These are phyloP conservation scores for Nemotelus nigrinus DNA, from an alignment of 2,888 invertebrate species.

Conservation along the genomic window DNA sequence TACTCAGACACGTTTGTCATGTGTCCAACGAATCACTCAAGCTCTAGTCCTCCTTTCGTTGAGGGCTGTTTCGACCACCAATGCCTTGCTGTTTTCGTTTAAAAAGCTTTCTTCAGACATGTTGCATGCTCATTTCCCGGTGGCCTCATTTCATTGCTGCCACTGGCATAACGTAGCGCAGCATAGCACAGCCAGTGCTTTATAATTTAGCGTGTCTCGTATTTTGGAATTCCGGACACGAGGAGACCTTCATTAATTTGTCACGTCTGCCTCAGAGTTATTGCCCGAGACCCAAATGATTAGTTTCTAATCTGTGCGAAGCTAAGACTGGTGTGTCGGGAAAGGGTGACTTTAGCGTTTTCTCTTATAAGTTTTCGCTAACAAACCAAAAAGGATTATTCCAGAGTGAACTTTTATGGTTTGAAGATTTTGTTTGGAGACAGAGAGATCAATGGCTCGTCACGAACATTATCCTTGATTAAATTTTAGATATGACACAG, in stretches of 20 bases:
- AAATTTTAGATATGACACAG: no score
- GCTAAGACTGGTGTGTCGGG: not conserved
- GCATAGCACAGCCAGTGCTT: not conserved
- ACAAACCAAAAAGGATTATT: not conserved
- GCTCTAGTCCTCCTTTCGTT: not conserved
- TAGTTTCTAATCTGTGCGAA: constrained; percentile 5
- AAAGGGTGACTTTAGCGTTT: not conserved
- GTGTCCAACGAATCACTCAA: not conserved
- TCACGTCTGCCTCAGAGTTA: not conserved
- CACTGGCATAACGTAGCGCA: not conserved
- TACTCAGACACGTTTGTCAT: constrained; percentile 16
- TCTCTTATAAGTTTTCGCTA: not conserved
- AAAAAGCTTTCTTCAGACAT: not conserved
- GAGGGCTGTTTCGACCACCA: no score
- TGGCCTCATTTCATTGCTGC: not conserved
- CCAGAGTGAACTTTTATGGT: not conserved
- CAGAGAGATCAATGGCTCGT: no score
- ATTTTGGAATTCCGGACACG: not conserved
- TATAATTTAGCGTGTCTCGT: not conserved
- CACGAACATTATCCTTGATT: no score
- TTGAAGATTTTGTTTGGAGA: no score
- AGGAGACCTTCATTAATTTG: constrained; percentile 8
- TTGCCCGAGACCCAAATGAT: constrained; percentile 4
- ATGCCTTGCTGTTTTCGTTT: no score
- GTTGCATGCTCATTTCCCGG: not conserved